phyloP scores from a whole-genome alignment of 2,888 invertebrate genomes.

The Drosophila recens region DNA sequence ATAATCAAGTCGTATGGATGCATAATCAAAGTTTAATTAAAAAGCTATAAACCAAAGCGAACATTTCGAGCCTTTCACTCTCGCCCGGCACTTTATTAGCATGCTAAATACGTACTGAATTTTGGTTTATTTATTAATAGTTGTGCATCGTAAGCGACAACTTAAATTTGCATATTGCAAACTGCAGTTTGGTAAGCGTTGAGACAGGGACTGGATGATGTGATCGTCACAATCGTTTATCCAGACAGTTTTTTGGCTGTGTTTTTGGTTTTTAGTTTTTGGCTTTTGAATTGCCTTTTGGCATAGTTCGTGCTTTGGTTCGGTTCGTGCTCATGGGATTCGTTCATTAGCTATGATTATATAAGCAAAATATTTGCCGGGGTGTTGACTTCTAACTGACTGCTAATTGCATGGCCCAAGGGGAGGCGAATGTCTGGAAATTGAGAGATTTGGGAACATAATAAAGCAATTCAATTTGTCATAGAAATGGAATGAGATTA shows the following conservation, averaged over 20 bases:
- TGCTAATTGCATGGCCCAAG: conserved; percentile 49
- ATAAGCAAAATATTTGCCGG: conserved; percentile 68
- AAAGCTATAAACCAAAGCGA: conserved; percentile 43
- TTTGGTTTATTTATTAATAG: conserved; percentile 35
- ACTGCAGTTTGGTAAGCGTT: conserved; percentile 50
- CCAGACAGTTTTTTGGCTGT: conserved; percentile 30
- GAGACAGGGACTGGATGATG: conserved; percentile 37
- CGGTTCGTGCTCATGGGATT: conserved; percentile 45
- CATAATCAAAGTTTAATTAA: conserved; percentile 60
- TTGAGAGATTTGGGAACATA: conserved; percentile 12
- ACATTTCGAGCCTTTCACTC: conserved; percentile 62
- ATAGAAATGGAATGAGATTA: conserved; percentile 30
- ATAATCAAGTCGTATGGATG: conserved; percentile 38
- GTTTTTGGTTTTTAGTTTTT: conserved; percentile 4
- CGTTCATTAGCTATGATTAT: conserved; percentile 68
- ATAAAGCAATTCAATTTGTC: conserved; percentile 53
- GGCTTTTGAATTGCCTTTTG: conserved; percentile 37
- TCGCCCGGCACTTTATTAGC: conserved; percentile 52
- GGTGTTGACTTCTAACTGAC: conserved; percentile 65
- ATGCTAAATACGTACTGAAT: conserved; percentile 65
- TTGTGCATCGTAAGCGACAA: conserved; percentile 16
- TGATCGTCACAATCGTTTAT: conserved; percentile 32
- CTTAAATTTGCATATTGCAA: conserved; percentile 64
- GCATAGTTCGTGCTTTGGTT: conserved; percentile 61
- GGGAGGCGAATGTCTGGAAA: conserved; percentile 23